A percentile compares a stretch with the other conserved stretches of the same genome.
Conservation (phyloP, 2,888 invertebrate genomes). For the Pterostichus niger region DNA sequence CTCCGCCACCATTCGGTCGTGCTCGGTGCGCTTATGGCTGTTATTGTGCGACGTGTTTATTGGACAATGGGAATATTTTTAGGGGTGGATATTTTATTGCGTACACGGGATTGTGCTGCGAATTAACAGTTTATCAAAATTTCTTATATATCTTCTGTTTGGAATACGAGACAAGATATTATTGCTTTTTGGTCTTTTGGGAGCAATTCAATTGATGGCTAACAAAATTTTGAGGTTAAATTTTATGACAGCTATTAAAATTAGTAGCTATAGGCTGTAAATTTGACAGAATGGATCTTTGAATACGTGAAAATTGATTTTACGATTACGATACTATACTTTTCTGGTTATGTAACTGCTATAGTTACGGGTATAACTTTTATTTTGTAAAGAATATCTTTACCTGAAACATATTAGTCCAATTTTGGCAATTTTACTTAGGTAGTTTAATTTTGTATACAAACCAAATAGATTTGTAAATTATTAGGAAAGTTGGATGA, state of each 20-base stretch:
- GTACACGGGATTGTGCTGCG: constrained; percentile 2
- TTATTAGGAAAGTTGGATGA: too few relatives aligned
- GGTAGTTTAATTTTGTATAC: too few relatives aligned
- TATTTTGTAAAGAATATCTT: too few relatives aligned
- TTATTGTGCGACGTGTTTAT: constrained; percentile 67
- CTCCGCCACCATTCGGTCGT: constrained; percentile 41
- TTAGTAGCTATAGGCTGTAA: constrained; percentile 50
- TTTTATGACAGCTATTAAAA: constrained; percentile 45
- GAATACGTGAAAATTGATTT: constrained; percentile 36
- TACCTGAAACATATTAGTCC: too few relatives aligned
- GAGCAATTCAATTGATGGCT: constrained; percentile 27
- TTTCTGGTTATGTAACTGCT: too few relatives aligned
- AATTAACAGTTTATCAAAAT: constrained; percentile 64
- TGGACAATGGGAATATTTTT: constrained; percentile 65
- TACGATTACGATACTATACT: neutral
- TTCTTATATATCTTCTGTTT: constrained; percentile 6
- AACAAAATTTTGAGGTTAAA: constrained; percentile 42
- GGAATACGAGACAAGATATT: constrained; percentile 1
- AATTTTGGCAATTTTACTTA: too few relatives aligned
- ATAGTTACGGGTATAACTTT: too few relatives aligned
- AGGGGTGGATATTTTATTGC: constrained; percentile 60
- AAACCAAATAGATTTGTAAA: too few relatives aligned
- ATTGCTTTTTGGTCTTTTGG: constrained; percentile 29
- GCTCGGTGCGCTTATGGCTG: constrained; percentile 26
- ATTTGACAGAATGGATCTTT: constrained; percentile 19